Percentiles rank a stretch among this genome's conserved stretches.
Evolutionary conservation across 1,140 invertebrate genomes (phyloP).

Genomic region (Drosophila carrolli): DNA sequence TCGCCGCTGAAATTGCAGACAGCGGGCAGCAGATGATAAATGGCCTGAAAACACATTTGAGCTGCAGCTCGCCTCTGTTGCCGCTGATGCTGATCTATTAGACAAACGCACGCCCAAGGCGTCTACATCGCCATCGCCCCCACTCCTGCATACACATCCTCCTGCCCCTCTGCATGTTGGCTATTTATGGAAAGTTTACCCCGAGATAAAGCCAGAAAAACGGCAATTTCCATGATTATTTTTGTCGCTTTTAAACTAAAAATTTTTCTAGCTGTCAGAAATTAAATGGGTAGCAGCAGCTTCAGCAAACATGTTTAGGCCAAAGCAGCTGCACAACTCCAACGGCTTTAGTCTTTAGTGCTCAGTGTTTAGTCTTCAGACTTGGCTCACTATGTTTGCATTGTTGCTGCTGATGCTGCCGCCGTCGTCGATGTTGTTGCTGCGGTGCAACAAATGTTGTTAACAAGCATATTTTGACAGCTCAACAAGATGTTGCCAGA

Average conservation of each 20-base stretch:
- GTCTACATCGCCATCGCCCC: slow-evolving; percentile 23
- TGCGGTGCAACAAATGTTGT: slow-evolving; percentile 82
- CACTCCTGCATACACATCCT: slow-evolving; percentile 15
- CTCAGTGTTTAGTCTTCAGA: slow-evolving; percentile 6
- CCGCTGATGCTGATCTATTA: slow-evolving; percentile 77
- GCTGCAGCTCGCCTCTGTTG: slow-evolving; percentile 49
- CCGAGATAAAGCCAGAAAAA: slow-evolving; percentile 68
- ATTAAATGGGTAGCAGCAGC: slow-evolving; percentile 74
- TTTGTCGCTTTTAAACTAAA: slow-evolving; percentile 77
- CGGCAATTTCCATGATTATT: slow-evolving; percentile 75
- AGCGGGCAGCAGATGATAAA: slow-evolving; percentile 74
- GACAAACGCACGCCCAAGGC: slow-evolving; percentile 78
- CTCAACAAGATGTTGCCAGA: slow-evolving; percentile 82
- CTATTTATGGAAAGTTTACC: slow-evolving; percentile 80
- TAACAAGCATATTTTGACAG: slow-evolving; percentile 83
- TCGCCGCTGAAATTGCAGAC: slow-evolving; percentile 75
- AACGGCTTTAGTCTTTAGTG: slow-evolving; percentile 17
- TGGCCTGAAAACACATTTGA: slow-evolving; percentile 78
- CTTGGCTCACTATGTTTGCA: slow-evolving; percentile 25
- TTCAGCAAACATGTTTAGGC: slow-evolving; percentile 73
- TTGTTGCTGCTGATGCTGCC: slow-evolving; percentile 14
- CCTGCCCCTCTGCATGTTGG: slow-evolving; percentile 19
- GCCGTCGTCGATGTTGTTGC: slow-evolving; percentile 43
- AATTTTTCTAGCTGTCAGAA: slow-evolving; percentile 72
- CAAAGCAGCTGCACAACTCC: slow-evolving; percentile 63